Evolutionary conservation across 2,888 invertebrate species (phyloP).

Genomic region (Monopis laevigella): DNA sequence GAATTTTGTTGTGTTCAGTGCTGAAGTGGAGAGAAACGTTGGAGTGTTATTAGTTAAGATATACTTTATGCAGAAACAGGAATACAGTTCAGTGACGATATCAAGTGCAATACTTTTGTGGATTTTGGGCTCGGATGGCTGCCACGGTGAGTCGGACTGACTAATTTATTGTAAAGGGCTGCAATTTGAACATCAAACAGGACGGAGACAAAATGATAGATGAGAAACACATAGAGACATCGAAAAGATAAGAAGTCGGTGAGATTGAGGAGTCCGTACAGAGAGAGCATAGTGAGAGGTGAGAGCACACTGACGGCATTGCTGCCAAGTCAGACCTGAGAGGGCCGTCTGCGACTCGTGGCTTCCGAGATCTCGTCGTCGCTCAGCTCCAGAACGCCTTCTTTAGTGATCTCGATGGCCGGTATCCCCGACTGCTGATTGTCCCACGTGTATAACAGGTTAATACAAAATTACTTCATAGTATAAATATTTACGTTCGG

Average conservation of each 20-base stretch:
- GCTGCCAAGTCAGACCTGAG: slow-evolving; percentile 63
- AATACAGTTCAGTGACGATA: slow-evolving; percentile 6
- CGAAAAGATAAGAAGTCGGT: slow-evolving; percentile 55
- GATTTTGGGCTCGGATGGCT: slow-evolving; percentile 4
- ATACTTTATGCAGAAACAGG: too few species aligned
- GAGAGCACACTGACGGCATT: slow-evolving; percentile 56
- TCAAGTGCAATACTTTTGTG: slow-evolving; percentile 9
- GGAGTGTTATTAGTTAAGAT: slow-evolving; percentile 5
- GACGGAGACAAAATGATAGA: slow-evolving; percentile 34
- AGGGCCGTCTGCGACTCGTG: slow-evolving; percentile 33
- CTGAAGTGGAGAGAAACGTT: slow-evolving; percentile 20
- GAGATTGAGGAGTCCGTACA: slow-evolving; percentile 40
- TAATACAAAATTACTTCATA: neutral
- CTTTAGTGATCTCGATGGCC: slow-evolving; percentile 83
- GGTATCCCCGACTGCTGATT: slow-evolving; percentile 66
- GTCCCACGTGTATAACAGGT: slow-evolving; percentile 22
- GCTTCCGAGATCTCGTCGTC: slow-evolving; percentile 69
- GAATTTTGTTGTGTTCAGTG: slow-evolving; percentile 48
- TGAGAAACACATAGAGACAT: slow-evolving; percentile 53
- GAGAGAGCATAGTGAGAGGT: slow-evolving; percentile 59
- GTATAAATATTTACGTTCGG: neutral
- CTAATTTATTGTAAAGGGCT: neutral
- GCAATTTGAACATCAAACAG: slow-evolving; percentile 2
- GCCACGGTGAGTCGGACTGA: slow-evolving; percentile 2
- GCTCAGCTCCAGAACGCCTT: slow-evolving; percentile 72